Evolutionary conservation across 2,888 invertebrate genomes (phyloP).

Genomic region (Sinelater perroti): DNA sequence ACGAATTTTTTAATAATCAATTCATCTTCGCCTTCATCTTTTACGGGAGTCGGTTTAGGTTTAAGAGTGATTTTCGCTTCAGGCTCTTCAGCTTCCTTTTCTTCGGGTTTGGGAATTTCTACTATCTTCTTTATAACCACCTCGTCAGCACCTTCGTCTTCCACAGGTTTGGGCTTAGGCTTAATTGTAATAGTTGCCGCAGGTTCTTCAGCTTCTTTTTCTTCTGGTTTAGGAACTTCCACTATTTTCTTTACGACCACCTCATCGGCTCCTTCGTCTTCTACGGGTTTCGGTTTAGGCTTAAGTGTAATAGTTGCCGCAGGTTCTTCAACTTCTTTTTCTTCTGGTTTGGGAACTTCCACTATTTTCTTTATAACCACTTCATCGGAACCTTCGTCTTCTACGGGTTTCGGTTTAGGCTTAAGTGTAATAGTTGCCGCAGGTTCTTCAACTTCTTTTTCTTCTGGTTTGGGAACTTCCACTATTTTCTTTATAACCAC

Average conservation of each 20-base stretch:
- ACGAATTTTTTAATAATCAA: constrained; percentile 42
- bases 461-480: constrained; percentile 34
- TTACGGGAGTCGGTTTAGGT: constrained; percentile 27
- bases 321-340: constrained; percentile 44
- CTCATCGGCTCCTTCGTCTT: constrained; percentile 61
- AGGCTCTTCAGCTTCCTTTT: constrained; percentile 43
- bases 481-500: constrained; percentile 38
- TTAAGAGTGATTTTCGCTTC: constrained; percentile 42
- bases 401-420: constrained; percentile 45
- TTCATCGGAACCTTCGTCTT: constrained; percentile 61
- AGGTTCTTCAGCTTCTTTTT: constrained; percentile 40
- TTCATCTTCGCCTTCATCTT: constrained; percentile 59
- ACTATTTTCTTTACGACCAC: constrained; percentile 56
- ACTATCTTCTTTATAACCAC: constrained; percentile 42
- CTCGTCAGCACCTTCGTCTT: constrained; percentile 59
- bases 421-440: constrained; percentile 49
- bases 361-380: constrained; percentile 56
- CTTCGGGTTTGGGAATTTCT: constrained; percentile 38
- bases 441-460: constrained; percentile 44
- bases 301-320: constrained; percentile 49
- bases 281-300: constrained; percentile 45
- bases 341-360: constrained; percentile 47
- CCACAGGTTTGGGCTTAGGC: constrained; percentile 28
- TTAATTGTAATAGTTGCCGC: constrained; percentile 39
- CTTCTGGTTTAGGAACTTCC: constrained; percentile 45